Conservation (phyloP, 53 echinoderm and acorn worm species). For the Hippasteria phrygiana region DNA sequence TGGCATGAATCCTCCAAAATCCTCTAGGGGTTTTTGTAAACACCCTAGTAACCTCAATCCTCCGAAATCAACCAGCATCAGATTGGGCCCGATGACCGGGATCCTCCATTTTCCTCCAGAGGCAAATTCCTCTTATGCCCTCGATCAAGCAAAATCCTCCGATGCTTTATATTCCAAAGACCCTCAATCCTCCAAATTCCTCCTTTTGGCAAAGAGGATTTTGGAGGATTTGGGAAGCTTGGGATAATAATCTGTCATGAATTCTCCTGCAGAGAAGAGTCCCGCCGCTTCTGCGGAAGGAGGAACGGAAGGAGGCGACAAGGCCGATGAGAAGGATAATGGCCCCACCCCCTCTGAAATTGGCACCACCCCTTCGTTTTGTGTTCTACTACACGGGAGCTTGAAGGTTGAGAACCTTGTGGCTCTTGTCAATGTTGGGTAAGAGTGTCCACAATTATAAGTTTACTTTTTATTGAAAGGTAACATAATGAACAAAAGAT, state of each 20-base stretch:
- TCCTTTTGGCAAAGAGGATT: too few relatives aligned
- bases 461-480: not conserved
- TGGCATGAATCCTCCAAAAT: too few relatives aligned
- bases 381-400: slow-evolving; percentile 94
- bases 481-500: too few relatives aligned
- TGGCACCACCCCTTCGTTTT: slow-evolving; percentile 92
- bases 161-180: too few relatives aligned
- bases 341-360: slow-evolving; percentile 63
- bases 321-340: slow-evolving; percentile 62
- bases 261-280: slow-evolving; percentile 20
- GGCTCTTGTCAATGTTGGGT: slow-evolving; percentile 92
- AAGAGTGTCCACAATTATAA: not conserved
- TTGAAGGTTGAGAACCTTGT: slow-evolving; percentile 91
- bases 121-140: too few relatives aligned
- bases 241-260: not conserved
- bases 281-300: slow-evolving; percentile 31
- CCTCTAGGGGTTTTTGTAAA: too few relatives aligned
- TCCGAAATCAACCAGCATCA: too few relatives aligned
- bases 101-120: too few relatives aligned
- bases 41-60: too few relatives aligned
- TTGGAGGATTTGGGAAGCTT: not conserved
- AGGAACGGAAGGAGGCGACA: slow-evolving; percentile 58
- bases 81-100: too few relatives aligned
- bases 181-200: too few relatives aligned
- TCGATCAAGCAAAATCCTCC: too few relatives aligned